Base-by-base conservation (phyloP, 2,797 vertebrate genomes). In the Pseudochirops cupreus region DNA sequence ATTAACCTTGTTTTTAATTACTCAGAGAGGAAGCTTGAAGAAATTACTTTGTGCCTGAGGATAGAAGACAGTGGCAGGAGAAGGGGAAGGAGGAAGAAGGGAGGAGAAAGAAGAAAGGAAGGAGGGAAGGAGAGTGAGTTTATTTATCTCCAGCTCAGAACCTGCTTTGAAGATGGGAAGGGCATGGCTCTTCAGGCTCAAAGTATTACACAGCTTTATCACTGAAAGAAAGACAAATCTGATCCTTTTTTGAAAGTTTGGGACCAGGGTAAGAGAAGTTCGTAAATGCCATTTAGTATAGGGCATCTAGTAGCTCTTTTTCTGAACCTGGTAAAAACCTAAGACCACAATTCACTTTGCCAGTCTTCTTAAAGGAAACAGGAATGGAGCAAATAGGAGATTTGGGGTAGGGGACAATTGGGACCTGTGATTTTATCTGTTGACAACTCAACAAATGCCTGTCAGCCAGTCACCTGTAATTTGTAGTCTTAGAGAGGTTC, bases 351-450 rank as follows among this genome's bases (percentile, higher is more conserved):
- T 93, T 74, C 33, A 91, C 92, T 29, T 82, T 62, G 29, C 28
- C 29, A 57, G 62, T 74, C 4, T 91, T 91, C 87, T 96, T 28
- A 90, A 95, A 11, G 53, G 28, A 93, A 16, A 91, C 46, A 91
- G 74, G 74, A 94, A 56, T 14, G 53, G 58, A 91, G 39, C 39
- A 53, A 92, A 92, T 87, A 87, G 0, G 26, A 16, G 24, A 0
- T 54, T 46, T 29, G 54, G 7, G 56, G 12, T 29, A 26, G 39
- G 74, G 24, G 39, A 82, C 21, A 9, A 46, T 24, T 82, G 39
- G 39, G 9, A 82, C n/a, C 74, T 46, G 39, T 46, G 74, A 82
- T 46, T 82, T 24, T 46, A 82, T 82, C 39, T 46, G 7, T 46
- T 4, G 2, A 82, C 39, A 82, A 46, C 9, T 82, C 74, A 39